Percentiles rank a stretch among this genome's conserved stretches.
Conservation (phyloP, 23 tunicate species). For the Ascidia mentula region DNA sequence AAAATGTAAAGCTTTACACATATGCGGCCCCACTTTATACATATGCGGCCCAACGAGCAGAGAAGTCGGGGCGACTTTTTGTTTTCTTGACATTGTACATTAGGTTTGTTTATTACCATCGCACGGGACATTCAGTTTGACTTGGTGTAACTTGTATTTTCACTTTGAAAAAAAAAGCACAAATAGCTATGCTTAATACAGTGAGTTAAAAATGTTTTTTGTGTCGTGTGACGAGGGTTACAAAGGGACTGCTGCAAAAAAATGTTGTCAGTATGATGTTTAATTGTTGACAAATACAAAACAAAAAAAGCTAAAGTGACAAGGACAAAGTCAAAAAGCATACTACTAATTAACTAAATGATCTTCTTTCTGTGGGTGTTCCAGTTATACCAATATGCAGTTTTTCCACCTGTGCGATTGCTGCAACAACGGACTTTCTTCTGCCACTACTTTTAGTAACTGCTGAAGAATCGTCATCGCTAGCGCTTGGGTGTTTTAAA, state of each 20-base stretch:
- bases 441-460: not conserved
- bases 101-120: not conserved
- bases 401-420: slow-evolving; percentile 2
- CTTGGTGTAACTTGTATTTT: no score
- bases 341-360: not conserved
- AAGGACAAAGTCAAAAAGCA: not conserved
- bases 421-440: not conserved
- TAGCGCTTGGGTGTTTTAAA: slow-evolving; percentile 19
- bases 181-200: no score
- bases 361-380: not conserved
- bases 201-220: no score
- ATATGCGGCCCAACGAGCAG: not conserved
- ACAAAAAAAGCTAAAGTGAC: not conserved
- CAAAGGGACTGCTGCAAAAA: no score
- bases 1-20: slow-evolving; percentile 22
- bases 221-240: no score
- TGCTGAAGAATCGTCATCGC: not conserved
- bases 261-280: not conserved
- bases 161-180: no score
- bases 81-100: not conserved
- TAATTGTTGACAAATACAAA: not conserved
- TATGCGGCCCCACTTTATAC: not conserved
- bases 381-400: not conserved
- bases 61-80: slow-evolving; percentile 11
- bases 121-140: not conserved